Evolutionary conservation across 2,113 vertebrate genomes (phyloP).

Genomic region (Mixornis gularis): DNA sequence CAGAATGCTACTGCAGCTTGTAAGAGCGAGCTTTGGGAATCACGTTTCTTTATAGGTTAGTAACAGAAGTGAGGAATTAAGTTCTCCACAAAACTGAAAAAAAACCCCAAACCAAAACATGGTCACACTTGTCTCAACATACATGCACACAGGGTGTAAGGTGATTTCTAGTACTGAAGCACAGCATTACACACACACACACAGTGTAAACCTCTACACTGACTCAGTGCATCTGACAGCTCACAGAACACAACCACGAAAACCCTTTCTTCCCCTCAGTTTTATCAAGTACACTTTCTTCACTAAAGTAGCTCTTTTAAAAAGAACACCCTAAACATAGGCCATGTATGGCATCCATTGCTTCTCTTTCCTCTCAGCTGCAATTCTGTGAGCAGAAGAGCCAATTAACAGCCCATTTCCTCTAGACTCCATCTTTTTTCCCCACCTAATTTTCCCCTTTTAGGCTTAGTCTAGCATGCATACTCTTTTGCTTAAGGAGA

Average conservation of each 20-base stretch:
- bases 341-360: background rate
- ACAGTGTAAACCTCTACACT: background rate
- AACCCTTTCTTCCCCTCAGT: background rate
- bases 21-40: background rate
- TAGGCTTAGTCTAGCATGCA: background rate
- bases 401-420: background rate
- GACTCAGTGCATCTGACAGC: background rate
- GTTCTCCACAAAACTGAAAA: background rate
- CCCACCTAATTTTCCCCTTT: background rate
- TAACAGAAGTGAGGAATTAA: background rate
- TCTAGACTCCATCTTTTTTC: background rate
- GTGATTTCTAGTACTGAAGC: background rate
- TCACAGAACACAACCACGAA: background rate
- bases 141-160: background rate
- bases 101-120: background rate
- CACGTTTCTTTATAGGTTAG: background rate
- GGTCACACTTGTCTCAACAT: background rate
- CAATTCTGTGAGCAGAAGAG: background rate
- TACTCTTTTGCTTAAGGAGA: background rate
- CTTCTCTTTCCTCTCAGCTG: background rate
- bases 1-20: background rate
- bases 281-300: background rate
- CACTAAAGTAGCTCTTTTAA: background rate
- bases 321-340: background rate
- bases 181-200: background rate